phyloP scores from a whole-genome alignment of 2,888 invertebrate species.

The Cheilosia vernalis region DNA sequence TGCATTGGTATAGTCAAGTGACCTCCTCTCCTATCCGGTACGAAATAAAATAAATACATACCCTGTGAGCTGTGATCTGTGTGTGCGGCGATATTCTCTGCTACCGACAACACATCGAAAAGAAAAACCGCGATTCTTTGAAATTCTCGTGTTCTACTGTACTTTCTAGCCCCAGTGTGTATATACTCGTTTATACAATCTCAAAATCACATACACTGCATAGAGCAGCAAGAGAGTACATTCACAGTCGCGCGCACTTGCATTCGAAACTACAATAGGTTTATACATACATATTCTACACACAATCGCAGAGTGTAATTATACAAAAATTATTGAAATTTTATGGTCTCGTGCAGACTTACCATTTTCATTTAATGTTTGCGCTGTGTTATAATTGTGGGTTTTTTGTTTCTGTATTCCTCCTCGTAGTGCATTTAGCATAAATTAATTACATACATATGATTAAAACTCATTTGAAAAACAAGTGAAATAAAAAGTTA shows the following conservation, averaged over 20 bases:
- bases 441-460: conserved; percentile 13
- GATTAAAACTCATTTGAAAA: not conserved
- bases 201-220: not conserved
- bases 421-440: conserved; percentile 17
- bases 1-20: conserved; percentile 23
- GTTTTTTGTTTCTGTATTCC: conserved; percentile 26
- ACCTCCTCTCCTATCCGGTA: conserved; percentile 31
- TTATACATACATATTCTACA: conserved; percentile 30
- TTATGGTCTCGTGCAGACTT: conserved; percentile 67
- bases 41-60: not conserved
- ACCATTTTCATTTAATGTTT: conserved; percentile 54
- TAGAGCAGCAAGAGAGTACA: conserved; percentile 1
- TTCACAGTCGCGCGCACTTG: conserved; percentile 29
- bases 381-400: conserved; percentile 56
- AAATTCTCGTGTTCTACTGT: conserved; percentile 31
- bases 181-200: not conserved
- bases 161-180: conserved; percentile 22
- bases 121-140: not conserved
- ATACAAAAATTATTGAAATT: conserved; percentile 64
- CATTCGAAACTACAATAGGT: conserved; percentile 23
- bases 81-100: not conserved
- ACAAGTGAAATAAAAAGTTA: not conserved
- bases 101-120: not conserved
- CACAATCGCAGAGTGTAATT: conserved; percentile 53
- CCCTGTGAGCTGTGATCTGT: not conserved